Percentiles rank a stretch among this genome's conserved stretches.
phyloP scores from a whole-genome alignment of 2,888 invertebrate genomes.

The Epirrhoe tristata region DNA sequence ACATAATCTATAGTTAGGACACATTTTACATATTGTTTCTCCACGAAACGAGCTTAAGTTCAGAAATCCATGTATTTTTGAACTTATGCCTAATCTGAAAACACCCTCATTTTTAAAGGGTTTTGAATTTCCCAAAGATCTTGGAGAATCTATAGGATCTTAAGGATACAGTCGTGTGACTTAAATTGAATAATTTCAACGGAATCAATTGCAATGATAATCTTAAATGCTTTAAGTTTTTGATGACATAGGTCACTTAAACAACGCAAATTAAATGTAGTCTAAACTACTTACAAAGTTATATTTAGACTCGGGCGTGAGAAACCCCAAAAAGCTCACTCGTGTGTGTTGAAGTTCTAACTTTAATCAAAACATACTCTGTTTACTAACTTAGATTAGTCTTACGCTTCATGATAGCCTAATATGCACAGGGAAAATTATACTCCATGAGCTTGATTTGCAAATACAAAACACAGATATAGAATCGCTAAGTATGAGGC shows the following conservation, averaged over 20 bases:
- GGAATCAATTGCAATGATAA: too few relatives aligned
- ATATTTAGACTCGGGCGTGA: slow-evolving; percentile 3
- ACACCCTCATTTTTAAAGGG: too few relatives aligned
- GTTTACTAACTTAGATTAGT: slow-evolving; percentile 30
- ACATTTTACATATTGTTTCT: too few relatives aligned
- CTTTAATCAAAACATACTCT: slow-evolving; percentile 24
- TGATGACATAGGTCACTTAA: not conserved
- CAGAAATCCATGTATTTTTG: too few relatives aligned
- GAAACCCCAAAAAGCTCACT: slow-evolving; percentile 16
- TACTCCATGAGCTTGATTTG: slow-evolving; percentile 25
- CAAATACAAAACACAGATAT: slow-evolving; percentile 10
- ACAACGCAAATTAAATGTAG: not conserved
- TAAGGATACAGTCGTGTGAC: too few relatives aligned
- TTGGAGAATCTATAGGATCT: too few relatives aligned
- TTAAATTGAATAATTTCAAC: too few relatives aligned
- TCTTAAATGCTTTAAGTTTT: not conserved
- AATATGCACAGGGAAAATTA: slow-evolving; percentile 41
- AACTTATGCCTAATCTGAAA: too few relatives aligned
- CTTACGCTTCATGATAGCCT: slow-evolving; percentile 17
- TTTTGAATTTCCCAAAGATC: too few relatives aligned
- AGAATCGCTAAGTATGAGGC: too few relatives aligned
- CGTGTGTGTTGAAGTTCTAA: slow-evolving; percentile 15
- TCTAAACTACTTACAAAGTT: slow-evolving; percentile 7
- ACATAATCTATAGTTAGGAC: too few relatives aligned
- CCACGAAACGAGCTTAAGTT: too few relatives aligned